Base-by-base conservation (phyloP, 2,797 vertebrate species). In the Enteromius unitaeniatus region DNA sequence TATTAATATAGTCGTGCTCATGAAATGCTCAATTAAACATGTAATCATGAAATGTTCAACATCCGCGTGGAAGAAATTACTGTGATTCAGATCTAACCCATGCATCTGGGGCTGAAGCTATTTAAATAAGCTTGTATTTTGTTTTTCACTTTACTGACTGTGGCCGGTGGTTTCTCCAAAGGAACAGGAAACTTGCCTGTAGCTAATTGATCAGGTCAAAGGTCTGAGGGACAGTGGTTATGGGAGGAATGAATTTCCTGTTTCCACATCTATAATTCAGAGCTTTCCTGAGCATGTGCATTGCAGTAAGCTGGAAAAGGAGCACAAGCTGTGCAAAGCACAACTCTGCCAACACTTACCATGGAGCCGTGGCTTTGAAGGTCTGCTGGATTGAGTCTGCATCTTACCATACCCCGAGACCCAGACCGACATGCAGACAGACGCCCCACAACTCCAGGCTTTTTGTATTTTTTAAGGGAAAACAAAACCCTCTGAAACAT, bases 151-250 rank as follows among this genome's bases (percentile, higher is more conserved):
- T 74, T 58, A 76, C 55, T 28, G 68, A 82, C 53, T 1, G 62
- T 0, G 89, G 87, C 92, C 92, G 92, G 93, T 89, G 91, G 90
- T 91, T 89, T 90, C 87, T 92, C 91, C 5, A 60, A 91, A 89
- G 87, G 90, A 86, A 31, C 14, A 87, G 91, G 90, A 91, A 89
- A 88, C 68, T 92, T 93, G 92, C 91, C 92, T 91, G 85, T 90
- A 92, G 93, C 92, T 94, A 95, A 95, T 95, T 95, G 95, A 95
- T 95, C 94, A 92, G 93, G 92, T 93, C 90, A 91, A 91, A 94
- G 94, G 93, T 95, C 90, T 90, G 91, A 94, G 88, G 91, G 92
- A 93, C 93, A 92, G 89, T 91, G 92, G 92, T 88, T 89, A 87
- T 88, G 86, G 89, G 86, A 89, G 51, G 87, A 87, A 92, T 91